These are phyloP conservation scores for Abscondita cerata DNA, from an alignment of 2,888 invertebrate species.

Conservation along the genomic window DNA sequence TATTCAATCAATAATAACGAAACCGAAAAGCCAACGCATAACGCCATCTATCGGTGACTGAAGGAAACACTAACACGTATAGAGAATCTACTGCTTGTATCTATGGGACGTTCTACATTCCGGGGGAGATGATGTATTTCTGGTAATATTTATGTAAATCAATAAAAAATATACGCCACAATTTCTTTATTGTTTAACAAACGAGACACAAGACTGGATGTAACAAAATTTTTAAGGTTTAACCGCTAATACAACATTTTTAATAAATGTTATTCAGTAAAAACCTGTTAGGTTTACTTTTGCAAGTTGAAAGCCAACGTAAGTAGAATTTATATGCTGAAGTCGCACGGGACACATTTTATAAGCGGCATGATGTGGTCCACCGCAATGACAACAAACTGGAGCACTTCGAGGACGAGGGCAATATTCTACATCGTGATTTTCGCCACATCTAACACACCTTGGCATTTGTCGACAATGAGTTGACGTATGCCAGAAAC, in stretches of 20 bases:
- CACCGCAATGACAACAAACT: constrained; percentile 62
- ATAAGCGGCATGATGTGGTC: constrained; percentile 63
- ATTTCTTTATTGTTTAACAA: too few species aligned
- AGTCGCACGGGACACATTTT: constrained; percentile 60
- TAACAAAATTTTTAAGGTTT: background rate
- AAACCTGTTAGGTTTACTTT: constrained; percentile 35
- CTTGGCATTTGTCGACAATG: constrained; percentile 51
- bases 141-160: too few species aligned
- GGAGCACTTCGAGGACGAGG: constrained; percentile 60
- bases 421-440: constrained; percentile 62
- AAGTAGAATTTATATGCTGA: constrained; percentile 58
- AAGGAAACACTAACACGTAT: too few species aligned
- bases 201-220: too few species aligned
- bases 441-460: constrained; percentile 63
- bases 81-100: too few species aligned
- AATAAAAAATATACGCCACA: too few species aligned
- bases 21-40: too few species aligned
- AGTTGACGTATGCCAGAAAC: constrained; percentile 64
- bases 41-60: too few species aligned
- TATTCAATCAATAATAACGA: too few species aligned
- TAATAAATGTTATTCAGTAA: constrained; percentile 14
- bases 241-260: background rate
- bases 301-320: constrained; percentile 57
- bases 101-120: too few species aligned
- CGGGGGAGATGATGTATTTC: too few species aligned